Percentiles rank a stretch among this genome's conserved stretches.
Conservation (phyloP, 2,888 invertebrate species). For the Caenorhabditis auriculariae region DNA sequence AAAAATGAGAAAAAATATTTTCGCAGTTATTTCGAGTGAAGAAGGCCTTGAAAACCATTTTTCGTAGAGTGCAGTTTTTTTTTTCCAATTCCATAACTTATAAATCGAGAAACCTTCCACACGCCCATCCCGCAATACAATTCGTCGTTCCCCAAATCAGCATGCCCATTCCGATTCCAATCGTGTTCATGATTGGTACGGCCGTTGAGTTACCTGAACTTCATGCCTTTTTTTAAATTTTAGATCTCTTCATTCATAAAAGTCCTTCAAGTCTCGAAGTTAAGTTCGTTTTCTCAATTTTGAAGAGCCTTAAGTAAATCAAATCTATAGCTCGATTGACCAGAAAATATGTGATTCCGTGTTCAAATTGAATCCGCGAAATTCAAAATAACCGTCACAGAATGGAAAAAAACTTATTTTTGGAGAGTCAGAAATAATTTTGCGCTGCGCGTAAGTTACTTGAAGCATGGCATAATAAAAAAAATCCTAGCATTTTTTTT, state of each 20-base stretch:
- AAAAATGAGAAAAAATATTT: not conserved
- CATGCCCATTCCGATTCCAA: slow-evolving; percentile 64
- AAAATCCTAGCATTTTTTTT: slow-evolving; percentile 1
- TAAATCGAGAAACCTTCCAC: slow-evolving; percentile 35
- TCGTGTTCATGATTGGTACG: slow-evolving; percentile 65
- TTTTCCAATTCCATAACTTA: not conserved
- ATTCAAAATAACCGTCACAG: too few species aligned
- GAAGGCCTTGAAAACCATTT: too few species aligned
- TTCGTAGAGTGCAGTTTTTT: too few species aligned
- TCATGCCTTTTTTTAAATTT: too few species aligned
- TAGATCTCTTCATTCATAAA: too few species aligned
- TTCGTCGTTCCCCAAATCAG: slow-evolving; percentile 68
- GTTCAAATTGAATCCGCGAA: too few species aligned
- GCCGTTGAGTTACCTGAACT: slow-evolving; percentile 67
- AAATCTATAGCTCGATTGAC: not conserved
- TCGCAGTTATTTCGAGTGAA: too few species aligned
- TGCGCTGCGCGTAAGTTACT: too few species aligned
- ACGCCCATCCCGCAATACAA: slow-evolving; percentile 60
- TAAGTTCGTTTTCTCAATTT: not conserved
- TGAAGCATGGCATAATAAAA: not conserved
- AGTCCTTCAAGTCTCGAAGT: not conserved
- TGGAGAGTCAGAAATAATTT: too few species aligned
- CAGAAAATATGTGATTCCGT: too few species aligned
- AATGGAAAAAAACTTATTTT: too few species aligned
- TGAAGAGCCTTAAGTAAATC: not conserved